phyloP scores from a whole-genome alignment of 1,140 invertebrate species.

The Sesamia nonagrioides region DNA sequence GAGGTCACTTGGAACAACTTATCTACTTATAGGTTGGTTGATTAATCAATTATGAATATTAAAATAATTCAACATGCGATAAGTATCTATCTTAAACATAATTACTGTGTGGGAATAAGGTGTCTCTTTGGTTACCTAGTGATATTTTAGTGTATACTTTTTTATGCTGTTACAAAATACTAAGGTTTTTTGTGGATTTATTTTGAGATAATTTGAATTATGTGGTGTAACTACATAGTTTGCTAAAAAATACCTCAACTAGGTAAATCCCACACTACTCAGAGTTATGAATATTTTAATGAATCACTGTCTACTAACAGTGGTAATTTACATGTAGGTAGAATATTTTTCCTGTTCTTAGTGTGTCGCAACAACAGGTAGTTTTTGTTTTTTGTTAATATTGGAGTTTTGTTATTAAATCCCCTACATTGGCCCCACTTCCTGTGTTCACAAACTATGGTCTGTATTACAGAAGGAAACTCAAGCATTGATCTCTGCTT shows the following conservation, averaged over 20 bases:
- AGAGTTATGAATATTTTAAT: slow-evolving; percentile 5
- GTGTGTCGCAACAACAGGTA: neutral
- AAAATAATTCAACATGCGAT: slow-evolving; percentile 16
- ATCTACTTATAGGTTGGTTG: neutral
- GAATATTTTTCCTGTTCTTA: neutral
- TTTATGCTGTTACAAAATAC: neutral
- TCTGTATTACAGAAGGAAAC: no score
- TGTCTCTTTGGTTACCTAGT: neutral
- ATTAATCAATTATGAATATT: slow-evolving; percentile 10
- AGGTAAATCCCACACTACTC: slow-evolving; percentile 11
- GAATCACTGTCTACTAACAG: neutral
- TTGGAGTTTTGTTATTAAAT: no score
- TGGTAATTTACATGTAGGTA: slow-evolving; percentile 10
- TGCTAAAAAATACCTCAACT: neutral
- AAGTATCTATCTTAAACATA: neutral
- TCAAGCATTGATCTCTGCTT: no score
- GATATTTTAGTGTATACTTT: no score
- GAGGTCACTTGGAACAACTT: slow-evolving; percentile 45
- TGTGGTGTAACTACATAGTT: neutral
- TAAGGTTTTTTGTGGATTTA: no score
- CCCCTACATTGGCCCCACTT: no score
- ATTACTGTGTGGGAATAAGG: neutral
- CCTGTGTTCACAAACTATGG: no score
- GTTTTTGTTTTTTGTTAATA: neutral
- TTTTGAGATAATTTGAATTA: no score